These are phyloP conservation scores for Drosophila bifasciata DNA, from an alignment of 1,140 invertebrate genomes.

Conservation along the genomic window DNA sequence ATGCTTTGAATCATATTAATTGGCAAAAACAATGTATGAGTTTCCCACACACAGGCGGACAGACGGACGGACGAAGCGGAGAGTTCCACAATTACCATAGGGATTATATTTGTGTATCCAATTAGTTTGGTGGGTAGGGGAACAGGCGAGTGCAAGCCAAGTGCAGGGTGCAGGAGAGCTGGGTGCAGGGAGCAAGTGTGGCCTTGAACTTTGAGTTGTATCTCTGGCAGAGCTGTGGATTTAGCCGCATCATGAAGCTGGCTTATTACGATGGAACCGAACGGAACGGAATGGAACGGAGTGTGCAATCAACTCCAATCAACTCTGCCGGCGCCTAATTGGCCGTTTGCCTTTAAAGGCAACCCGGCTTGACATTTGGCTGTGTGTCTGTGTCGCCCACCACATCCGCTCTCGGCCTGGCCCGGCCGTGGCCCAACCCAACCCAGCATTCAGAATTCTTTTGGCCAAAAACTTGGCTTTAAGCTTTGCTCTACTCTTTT, in stretches of 20 bases:
- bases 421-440: slow-evolving; percentile 45
- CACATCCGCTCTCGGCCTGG: slow-evolving; percentile 59
- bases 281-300: not conserved
- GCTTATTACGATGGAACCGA: slow-evolving; percentile 17
- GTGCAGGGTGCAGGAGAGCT: slow-evolving; percentile 8
- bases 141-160: slow-evolving; percentile 6
- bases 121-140: slow-evolving; percentile 6
- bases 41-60: slow-evolving; percentile 31
- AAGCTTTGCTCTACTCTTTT: not conserved
- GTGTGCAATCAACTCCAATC: slow-evolving; percentile 4
- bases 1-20: not conserved
- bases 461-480: slow-evolving; percentile 33
- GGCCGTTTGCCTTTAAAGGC: slow-evolving; percentile 64
- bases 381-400: slow-evolving; percentile 48
- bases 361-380: slow-evolving; percentile 64
- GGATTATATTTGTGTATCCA: slow-evolving; percentile 39
- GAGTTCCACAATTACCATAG: slow-evolving; percentile 25
- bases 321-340: slow-evolving; percentile 51
- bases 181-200: slow-evolving; percentile 3
- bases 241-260: slow-evolving; percentile 12
- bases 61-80: not conserved
- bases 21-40: slow-evolving; percentile 11
- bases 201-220: slow-evolving; percentile 57
- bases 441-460: slow-evolving; percentile 46
- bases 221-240: not conserved